Evolutionary conservation across 1,140 invertebrate genomes (phyloP).

Genomic region (Euura lappo): DNA sequence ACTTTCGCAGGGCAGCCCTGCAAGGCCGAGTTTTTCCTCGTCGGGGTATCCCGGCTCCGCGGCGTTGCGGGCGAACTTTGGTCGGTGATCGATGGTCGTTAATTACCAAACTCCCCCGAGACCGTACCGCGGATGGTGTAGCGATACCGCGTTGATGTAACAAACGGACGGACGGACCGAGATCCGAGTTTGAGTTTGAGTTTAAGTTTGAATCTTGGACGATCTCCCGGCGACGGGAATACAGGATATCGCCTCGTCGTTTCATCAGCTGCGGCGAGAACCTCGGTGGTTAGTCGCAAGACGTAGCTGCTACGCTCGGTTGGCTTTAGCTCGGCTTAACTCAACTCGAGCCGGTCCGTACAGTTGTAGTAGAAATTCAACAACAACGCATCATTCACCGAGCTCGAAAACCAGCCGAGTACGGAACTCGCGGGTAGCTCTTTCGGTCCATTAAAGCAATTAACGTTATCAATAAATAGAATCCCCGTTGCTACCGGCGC

Average conservation of each 20-base stretch:
- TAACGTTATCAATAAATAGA: background rate
- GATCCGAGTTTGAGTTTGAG: background rate
- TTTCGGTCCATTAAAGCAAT: background rate
- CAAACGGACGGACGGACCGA: background rate
- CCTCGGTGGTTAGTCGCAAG: background rate
- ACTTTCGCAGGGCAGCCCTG: no score
- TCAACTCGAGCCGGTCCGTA: background rate
- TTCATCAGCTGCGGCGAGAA: background rate
- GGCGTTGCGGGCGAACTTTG: background rate
- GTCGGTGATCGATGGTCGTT: background rate
- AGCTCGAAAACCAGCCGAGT: background rate
- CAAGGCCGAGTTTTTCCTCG: background rate
- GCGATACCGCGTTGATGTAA: background rate
- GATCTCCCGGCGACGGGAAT: background rate
- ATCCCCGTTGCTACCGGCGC: no score
- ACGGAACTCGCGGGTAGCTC: background rate
- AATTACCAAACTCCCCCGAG: constrained; percentile 4
- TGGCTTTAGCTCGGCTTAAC: background rate
- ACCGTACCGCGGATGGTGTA: background rate
- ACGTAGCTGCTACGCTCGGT: background rate
- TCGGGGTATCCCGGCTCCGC: background rate
- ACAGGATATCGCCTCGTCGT: background rate
- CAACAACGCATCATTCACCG: background rate
- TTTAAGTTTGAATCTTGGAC: background rate
- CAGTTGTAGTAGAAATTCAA: background rate